Base-by-base conservation (phyloP, 2,888 invertebrate species). In the Leptothorax acervorum region DNA sequence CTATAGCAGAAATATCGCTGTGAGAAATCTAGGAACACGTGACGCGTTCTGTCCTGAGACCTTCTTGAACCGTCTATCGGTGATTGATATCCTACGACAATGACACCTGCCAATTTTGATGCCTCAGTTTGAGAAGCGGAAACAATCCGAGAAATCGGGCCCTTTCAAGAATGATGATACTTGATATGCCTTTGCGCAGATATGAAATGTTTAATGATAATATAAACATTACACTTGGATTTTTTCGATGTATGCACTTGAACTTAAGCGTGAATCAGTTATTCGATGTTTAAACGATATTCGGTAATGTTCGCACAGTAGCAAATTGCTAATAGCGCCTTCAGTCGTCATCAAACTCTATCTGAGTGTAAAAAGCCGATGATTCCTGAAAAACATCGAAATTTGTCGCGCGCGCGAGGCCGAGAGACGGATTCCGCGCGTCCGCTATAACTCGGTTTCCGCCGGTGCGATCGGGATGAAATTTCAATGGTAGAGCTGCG, bases 401-500 rank as follows among this genome's bases (percentile, higher is more conserved):
- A 65, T 71, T 66, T 28, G 12, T 18, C 15, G 15, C 8, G 55
- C 2, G n/a, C 11, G 0, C 2, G 6, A 3, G 57, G 5, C 6
- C 74, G 51, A 35, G 11, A 55, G 31, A 45, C n/a, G 79, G 31
- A 42, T 63, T 42, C 66, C 83, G 83, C 73, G 73, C 87, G 88
- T 82, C 39, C 48, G 62, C 39, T 6, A 23, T 90, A 92, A 86
- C 83, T 87, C 39, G 4, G 2, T 0, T 9, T n/a, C 45, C 73
- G 23, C 0, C 45, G 8, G 9, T 0, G 9, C 45, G 84, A 90
- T 89, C 53, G 55, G 2, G 0, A 65, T n/a, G 87, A 90, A 84
- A 92, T 83, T 91, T 70, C n/a, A 90, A 89, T 85, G 1, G 57
- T 88, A 89, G 55, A 75, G 85, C 93, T 85, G 93, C 94, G 94